Conservation (phyloP, 2,797 vertebrate species). For the Eidolon dupreanum region DNA sequence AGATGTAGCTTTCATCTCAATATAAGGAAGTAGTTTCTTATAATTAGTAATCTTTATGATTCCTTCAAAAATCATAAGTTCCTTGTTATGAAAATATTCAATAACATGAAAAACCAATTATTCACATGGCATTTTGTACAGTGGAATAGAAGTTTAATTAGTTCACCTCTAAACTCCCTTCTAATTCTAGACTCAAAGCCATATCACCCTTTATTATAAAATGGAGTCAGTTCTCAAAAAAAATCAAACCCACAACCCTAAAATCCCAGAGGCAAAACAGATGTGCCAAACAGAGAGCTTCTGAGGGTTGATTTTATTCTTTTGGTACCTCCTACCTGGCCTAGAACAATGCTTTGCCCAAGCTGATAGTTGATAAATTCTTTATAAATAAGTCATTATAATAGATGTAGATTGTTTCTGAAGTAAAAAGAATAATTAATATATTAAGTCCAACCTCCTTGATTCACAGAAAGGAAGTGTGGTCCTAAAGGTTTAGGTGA, state of each 20-base stretch:
- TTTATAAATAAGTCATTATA: not conserved
- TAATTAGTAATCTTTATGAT: not conserved
- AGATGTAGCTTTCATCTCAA: not conserved
- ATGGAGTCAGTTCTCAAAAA: not conserved
- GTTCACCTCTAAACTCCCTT: not conserved
- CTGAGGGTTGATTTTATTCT: not conserved
- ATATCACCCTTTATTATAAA: not conserved
- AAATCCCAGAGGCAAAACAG: slow-evolving; percentile 32
- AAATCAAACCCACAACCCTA: not conserved
- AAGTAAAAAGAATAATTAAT: not conserved
- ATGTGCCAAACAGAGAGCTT: not conserved
- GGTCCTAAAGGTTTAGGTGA: not conserved
- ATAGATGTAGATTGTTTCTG: not conserved
- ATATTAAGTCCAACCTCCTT: not conserved
- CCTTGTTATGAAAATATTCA: not conserved
- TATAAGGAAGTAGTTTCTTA: not conserved
- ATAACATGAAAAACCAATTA: not conserved
- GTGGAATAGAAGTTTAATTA: not conserved
- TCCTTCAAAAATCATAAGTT: not conserved
- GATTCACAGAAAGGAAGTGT: not conserved
- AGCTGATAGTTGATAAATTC: not conserved
- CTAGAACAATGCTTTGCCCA: not conserved
- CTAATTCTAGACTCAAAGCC: not conserved
- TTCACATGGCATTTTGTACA: not conserved
- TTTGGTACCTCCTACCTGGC: not conserved